Conservation (phyloP, 2,888 invertebrate species). For the Ischnus inquisitorius region DNA sequence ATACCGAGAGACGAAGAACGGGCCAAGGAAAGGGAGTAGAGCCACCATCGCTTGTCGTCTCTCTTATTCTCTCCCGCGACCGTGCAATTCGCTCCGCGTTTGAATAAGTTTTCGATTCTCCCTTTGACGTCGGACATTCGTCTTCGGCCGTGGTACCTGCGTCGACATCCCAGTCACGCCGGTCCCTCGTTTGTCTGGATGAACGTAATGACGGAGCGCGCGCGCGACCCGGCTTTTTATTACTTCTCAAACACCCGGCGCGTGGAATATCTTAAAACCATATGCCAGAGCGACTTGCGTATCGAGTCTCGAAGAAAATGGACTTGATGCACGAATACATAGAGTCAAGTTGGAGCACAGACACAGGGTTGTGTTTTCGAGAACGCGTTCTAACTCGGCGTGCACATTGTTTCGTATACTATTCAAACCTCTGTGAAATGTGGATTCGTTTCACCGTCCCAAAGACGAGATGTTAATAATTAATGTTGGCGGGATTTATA, state of each 20-base stretch:
- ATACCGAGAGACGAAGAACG: slow-evolving; percentile 22
- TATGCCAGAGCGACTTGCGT: slow-evolving; percentile 59
- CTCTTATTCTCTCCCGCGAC: slow-evolving; percentile 32
- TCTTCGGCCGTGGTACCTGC: slow-evolving; percentile 69
- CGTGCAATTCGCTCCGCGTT: slow-evolving; percentile 69
- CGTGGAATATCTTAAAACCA: slow-evolving; percentile 75
- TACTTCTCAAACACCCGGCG: slow-evolving; percentile 77
- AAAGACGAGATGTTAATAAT: no score
- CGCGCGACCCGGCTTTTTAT: slow-evolving; percentile 74
- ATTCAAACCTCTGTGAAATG: no score
- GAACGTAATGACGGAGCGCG: slow-evolving; percentile 75
- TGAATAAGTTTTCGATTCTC: slow-evolving; percentile 78
- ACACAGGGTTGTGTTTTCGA: no score
- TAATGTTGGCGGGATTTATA: no score
- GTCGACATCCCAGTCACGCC: slow-evolving; percentile 77
- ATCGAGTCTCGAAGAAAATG: slow-evolving; percentile 34
- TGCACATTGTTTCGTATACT: no score
- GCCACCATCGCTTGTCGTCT: background rate
- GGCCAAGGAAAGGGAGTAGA: background rate
- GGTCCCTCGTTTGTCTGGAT: slow-evolving; percentile 77
- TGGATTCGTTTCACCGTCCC: no score
- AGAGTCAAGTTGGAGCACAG: background rate
- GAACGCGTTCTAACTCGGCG: no score
- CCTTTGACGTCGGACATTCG: slow-evolving; percentile 76
- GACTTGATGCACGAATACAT: background rate